Percentiles rank a stretch among this genome's conserved stretches.
phyloP scores from a whole-genome alignment of 2,113 vertebrate genomes.

The Myiagra hebetior region DNA sequence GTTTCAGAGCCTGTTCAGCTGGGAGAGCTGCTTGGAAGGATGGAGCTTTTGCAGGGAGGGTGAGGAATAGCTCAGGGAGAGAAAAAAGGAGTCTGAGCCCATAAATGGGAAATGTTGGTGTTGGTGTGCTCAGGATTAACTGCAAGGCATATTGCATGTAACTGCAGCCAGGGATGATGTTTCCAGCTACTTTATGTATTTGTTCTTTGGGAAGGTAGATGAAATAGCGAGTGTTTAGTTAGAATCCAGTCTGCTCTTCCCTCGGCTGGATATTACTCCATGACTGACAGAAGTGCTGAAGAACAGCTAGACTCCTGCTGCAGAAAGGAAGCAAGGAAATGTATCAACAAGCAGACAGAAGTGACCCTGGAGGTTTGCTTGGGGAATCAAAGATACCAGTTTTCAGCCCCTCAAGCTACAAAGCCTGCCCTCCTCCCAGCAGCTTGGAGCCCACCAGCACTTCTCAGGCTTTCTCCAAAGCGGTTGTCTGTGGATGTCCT shows the following conservation, averaged over 20 bases:
- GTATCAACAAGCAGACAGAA: background rate
- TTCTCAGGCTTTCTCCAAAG: background rate
- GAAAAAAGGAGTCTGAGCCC: background rate
- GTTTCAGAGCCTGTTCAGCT: background rate
- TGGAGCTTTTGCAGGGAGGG: background rate
- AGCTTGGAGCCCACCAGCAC: background rate
- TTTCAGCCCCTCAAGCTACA: background rate
- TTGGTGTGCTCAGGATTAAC: background rate
- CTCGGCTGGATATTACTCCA: background rate
- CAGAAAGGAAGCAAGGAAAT: background rate
- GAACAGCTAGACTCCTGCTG: background rate
- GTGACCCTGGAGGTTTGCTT: background rate
- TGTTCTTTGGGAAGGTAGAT: background rate
- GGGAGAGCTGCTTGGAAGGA: background rate
- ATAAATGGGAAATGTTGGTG: background rate
- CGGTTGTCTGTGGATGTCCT: no score
- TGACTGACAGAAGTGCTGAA: background rate
- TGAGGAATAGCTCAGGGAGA: background rate
- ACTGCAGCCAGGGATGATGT: background rate
- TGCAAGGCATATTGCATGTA: background rate
- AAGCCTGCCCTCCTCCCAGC: background rate
- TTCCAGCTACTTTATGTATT: constrained; percentile 11
- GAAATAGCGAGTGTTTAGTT: background rate
- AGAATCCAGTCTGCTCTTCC: background rate
- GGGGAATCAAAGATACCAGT: background rate